phyloP scores from a whole-genome alignment of 2,888 invertebrate genomes.

The Trachelus iudaicus region DNA sequence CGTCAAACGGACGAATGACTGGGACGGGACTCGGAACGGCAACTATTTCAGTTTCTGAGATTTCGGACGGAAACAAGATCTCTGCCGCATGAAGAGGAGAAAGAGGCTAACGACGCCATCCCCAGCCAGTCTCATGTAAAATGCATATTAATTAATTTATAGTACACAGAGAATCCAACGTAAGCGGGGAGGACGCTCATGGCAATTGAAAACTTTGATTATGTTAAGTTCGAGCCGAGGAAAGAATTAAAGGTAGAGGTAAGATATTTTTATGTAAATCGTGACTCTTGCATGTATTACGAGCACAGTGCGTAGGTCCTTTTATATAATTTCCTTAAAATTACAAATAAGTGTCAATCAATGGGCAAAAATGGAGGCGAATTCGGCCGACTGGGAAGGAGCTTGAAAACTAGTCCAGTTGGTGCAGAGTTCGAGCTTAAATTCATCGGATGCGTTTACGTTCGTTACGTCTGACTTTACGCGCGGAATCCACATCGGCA shows the following conservation, averaged over 20 bases:
- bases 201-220: background rate
- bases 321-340: background rate
- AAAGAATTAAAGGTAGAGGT: background rate
- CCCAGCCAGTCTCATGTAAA: background rate
- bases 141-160: constrained; percentile 23
- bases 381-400: background rate
- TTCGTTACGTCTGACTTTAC: background rate
- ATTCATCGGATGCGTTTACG: background rate
- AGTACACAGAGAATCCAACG: constrained; percentile 15
- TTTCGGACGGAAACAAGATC: background rate
- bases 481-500: background rate
- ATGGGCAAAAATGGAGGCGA: background rate
- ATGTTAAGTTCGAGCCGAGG: background rate
- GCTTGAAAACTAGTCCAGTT: background rate
- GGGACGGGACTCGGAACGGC: too few species aligned
- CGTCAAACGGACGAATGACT: too few species aligned
- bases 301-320: background rate
- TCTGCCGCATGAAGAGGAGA: background rate
- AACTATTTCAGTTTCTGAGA: too few species aligned
- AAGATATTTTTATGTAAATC: background rate
- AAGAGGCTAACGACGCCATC: constrained; percentile 6
- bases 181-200: background rate
- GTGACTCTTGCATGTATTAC: background rate
- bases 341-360: background rate
- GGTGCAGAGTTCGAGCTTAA: background rate